Percentiles rank a stretch among this genome's conserved stretches.
Conservation (phyloP, 2,797 vertebrate genomes). For the Phoxinus dragarum region DNA sequence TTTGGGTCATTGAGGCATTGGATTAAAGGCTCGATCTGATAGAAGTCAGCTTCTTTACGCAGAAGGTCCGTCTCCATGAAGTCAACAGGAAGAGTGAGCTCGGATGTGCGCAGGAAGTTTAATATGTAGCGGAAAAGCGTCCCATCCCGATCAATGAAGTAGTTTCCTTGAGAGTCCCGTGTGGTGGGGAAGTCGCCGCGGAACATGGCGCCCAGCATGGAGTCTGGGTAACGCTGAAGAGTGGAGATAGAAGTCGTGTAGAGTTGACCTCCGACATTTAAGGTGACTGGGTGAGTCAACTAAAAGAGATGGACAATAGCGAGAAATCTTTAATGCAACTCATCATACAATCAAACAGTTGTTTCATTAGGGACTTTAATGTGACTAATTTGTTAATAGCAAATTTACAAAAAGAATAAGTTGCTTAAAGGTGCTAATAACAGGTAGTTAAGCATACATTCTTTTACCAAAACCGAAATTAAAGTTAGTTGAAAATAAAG, state of each 20-base stretch:
- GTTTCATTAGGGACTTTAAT: not conserved
- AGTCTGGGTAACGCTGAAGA: slow-evolving; percentile 95
- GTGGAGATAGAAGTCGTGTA: slow-evolving; percentile 97
- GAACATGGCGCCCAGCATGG: slow-evolving; percentile 99
- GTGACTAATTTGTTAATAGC: not conserved
- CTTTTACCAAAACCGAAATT: not conserved
- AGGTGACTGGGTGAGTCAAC: slow-evolving; percentile 96
- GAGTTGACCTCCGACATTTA: slow-evolving; percentile 96
- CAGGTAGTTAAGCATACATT: not conserved
- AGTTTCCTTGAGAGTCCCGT: slow-evolving; percentile 94
- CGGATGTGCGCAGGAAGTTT: slow-evolving; percentile 97
- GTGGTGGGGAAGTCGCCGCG: slow-evolving; percentile 96
- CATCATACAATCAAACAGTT: not conserved
- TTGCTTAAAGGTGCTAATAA: not conserved
- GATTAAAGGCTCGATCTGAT: slow-evolving; percentile 97
- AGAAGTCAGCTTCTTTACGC: slow-evolving; percentile 97
- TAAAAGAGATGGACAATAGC: slow-evolving; percentile 61
- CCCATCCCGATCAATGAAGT: slow-evolving; percentile 98
- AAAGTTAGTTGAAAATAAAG: not conserved
- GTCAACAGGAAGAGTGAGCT: slow-evolving; percentile 93
- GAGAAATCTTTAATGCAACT: not conserved
- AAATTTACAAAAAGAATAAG: not conserved
- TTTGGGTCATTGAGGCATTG: slow-evolving; percentile 96
- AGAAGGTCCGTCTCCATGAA: slow-evolving; percentile 97
- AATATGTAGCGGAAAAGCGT: slow-evolving; percentile 96